Percentiles rank a stretch among this genome's conserved stretches.
These are phyloP conservation scores for Pangasius krempfi DNA, from an alignment of 2,797 vertebrate species.

Conservation along the genomic window DNA sequence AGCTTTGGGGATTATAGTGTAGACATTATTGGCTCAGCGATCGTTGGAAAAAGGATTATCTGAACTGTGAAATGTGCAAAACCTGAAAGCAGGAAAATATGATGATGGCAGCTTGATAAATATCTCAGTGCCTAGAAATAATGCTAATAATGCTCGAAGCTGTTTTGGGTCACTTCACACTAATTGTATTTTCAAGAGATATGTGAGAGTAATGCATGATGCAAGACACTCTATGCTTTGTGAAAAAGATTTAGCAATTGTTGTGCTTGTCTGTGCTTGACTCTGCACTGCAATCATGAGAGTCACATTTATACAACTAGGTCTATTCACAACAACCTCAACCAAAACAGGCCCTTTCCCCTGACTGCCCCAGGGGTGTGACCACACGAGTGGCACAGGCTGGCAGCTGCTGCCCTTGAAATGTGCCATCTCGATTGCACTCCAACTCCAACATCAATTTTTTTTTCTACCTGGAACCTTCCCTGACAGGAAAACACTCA, in stretches of 20 bases:
- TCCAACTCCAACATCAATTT: neutral
- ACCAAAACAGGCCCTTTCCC: neutral
- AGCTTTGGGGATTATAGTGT: slow-evolving; percentile 48
- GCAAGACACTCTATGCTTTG: neutral
- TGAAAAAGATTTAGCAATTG: neutral
- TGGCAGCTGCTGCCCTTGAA: slow-evolving; percentile 5
- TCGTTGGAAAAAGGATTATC: slow-evolving; percentile 15
- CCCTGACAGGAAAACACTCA: neutral
- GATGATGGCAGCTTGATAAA: neutral
- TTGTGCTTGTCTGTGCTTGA: slow-evolving; percentile 6
- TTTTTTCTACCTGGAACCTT: neutral
- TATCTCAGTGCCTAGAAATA: neutral
- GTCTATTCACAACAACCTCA: slow-evolving; percentile 29
- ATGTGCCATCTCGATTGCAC: neutral
- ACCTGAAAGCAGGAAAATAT: neutral
- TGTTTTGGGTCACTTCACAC: neutral
- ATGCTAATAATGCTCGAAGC: neutral
- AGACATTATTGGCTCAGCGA: slow-evolving; percentile 30
- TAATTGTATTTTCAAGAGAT: neutral
- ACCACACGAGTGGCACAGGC: neutral
- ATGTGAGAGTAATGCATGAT: neutral
- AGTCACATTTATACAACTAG: slow-evolving; percentile 41
- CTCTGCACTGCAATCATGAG: slow-evolving; percentile 44
- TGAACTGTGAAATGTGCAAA: slow-evolving; percentile 9
- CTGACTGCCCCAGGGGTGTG: slow-evolving; percentile 1